A percentile compares a stretch with the other conserved stretches of the same genome.
phyloP scores from a whole-genome alignment of 2,888 invertebrate genomes.

The Pristionchus fissidentatus region DNA sequence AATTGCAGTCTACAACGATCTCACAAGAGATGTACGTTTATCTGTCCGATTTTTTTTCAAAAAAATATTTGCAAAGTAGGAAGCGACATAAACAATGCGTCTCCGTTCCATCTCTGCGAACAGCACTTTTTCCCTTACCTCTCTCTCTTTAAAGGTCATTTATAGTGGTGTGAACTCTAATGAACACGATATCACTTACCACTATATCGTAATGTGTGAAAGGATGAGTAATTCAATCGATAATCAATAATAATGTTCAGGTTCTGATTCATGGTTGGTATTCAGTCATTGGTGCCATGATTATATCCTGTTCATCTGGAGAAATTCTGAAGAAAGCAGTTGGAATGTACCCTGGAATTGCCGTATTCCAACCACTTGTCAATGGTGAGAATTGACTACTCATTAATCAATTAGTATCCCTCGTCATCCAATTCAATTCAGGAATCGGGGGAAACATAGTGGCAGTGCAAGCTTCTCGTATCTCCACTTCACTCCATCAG shows the following conservation, averaged over 20 bases:
- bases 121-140: too few relatives aligned
- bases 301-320: slow-evolving; percentile 63
- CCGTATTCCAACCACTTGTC: slow-evolving; percentile 71
- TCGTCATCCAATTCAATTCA: slow-evolving; percentile 43
- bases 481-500: slow-evolving; percentile 65
- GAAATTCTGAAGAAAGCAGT: slow-evolving; percentile 67
- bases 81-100: too few relatives aligned
- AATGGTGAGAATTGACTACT: slow-evolving; percentile 57
- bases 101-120: too few relatives aligned
- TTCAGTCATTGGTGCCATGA: slow-evolving; percentile 63
- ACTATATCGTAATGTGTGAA: too few relatives aligned
- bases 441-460: slow-evolving; percentile 71
- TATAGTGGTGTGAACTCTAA: too few relatives aligned
- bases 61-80: not conserved
- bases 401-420: not conserved
- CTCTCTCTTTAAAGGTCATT: too few relatives aligned
- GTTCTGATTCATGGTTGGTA: slow-evolving; percentile 63
- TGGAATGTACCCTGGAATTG: slow-evolving; percentile 62
- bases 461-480: slow-evolving; percentile 68
- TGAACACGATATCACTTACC: too few relatives aligned
- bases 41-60: not conserved
- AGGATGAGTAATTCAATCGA: too few relatives aligned
- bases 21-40: slow-evolving; percentile 60
- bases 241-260: slow-evolving; percentile 34
- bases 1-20: slow-evolving; percentile 55